phyloP scores from a whole-genome alignment of 2,888 invertebrate species.

The Metalampra italica region DNA sequence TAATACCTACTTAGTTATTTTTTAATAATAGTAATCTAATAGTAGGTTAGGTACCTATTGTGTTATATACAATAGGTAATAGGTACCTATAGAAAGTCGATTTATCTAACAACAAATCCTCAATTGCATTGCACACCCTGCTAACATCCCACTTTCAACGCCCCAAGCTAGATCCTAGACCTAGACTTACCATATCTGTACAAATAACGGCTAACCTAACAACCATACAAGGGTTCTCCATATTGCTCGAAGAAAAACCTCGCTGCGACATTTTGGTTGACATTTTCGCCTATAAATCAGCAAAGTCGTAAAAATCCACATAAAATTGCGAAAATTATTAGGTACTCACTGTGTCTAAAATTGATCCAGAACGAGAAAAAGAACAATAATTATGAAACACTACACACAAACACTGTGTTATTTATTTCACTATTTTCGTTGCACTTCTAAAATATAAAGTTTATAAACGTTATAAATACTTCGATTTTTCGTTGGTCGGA shows the following conservation, averaged over 20 bases:
- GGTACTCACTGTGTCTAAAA: constrained; percentile 13
- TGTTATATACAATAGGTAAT: too few species aligned
- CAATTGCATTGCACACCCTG: neutral
- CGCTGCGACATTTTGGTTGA: constrained; percentile 17
- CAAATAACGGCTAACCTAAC: constrained; percentile 23
- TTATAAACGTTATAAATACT: constrained; percentile 15
- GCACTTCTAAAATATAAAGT: constrained; percentile 19
- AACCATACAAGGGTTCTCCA: constrained; percentile 21
- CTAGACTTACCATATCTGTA: constrained; percentile 23
- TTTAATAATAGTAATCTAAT: too few species aligned
- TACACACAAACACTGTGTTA: constrained; percentile 25
- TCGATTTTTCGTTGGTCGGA: constrained; percentile 33
- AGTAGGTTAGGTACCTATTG: too few species aligned
- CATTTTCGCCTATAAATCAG: constrained; percentile 6
- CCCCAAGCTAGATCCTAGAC: constrained; percentile 21
- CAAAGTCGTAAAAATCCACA: constrained; percentile 19
- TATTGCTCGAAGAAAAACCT: constrained; percentile 19
- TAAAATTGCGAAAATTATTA: constrained; percentile 16
- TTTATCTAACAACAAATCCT: neutral
- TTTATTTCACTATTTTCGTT: constrained; percentile 32
- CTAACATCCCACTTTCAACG: constrained; percentile 23
- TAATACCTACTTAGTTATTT: too few species aligned
- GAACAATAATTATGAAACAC: neutral
- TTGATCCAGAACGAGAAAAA: constrained; percentile 5
- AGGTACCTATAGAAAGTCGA: neutral